Conservation (phyloP, 2,888 invertebrate species). For the Gibbula magus region DNA sequence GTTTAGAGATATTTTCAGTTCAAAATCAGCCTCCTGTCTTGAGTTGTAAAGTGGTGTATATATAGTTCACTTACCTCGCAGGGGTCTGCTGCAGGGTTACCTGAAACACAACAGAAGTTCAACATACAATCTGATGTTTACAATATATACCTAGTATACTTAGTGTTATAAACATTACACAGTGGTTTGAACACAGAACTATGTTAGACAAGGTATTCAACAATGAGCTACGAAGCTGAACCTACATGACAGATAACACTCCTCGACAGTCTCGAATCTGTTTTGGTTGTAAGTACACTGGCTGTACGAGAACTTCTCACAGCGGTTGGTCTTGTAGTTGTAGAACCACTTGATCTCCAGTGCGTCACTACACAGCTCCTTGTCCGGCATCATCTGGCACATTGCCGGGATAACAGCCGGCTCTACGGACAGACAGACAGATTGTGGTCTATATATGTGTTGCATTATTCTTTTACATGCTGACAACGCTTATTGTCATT, state of each 20-base stretch:
- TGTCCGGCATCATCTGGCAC: slow-evolving; percentile 31
- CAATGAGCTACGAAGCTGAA: not conserved
- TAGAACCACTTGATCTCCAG: slow-evolving; percentile 40
- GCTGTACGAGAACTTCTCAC: slow-evolving; percentile 38
- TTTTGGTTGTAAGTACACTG: slow-evolving; percentile 40
- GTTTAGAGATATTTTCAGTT: no score
- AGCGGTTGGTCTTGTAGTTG: slow-evolving; percentile 28
- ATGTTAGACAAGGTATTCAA: not conserved
- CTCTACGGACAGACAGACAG: not conserved
- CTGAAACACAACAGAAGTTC: slow-evolving; percentile 20
- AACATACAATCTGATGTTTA: no score
- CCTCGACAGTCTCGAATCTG: slow-evolving; percentile 33
- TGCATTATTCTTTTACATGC: no score
- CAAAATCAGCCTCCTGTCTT: no score
- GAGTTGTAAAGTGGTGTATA: no score
- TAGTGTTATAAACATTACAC: no score
- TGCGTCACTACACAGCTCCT: slow-evolving; percentile 30
- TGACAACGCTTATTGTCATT: no score
- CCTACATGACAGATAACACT: slow-evolving; percentile 41
- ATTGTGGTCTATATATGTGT: no score
- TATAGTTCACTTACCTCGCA: slow-evolving; percentile 18
- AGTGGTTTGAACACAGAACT: no score
- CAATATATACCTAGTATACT: no score
- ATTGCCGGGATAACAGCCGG: slow-evolving; percentile 25
- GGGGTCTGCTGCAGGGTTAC: slow-evolving; percentile 13